Base-by-base conservation (phyloP, 2,888 invertebrate species). In the Ichneumoninae sp. region DNA sequence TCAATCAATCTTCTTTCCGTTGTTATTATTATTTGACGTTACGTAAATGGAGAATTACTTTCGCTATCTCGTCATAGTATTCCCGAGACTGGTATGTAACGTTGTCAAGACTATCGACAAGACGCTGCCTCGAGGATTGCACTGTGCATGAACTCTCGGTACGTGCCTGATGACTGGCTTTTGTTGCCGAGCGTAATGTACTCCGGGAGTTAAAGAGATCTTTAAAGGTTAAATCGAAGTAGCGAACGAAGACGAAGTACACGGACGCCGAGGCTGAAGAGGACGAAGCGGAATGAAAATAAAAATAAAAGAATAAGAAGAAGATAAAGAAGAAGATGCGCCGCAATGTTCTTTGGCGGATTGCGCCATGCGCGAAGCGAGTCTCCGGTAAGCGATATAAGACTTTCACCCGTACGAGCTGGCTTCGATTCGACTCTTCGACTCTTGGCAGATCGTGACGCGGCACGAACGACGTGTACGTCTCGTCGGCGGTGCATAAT, bases 151-250 rank as follows among this genome's bases (percentile, higher is more conserved):
- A 60, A 60, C 26, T 60, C 22, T 60, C 60, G 54, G 54, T 54
- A 22, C 19, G 3, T 22, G 54, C 19, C 54, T 22, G 54, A 54
- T 54, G 47, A 26, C n/a, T 44, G 65, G 54, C 70, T 69, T 74
- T 69, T 78, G 73, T 78, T 77, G 40, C 68, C 68, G 47, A 19
- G 40, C 71, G 76, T 68, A 69, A 77, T 40, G 40, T 73, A 69
- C 60, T 22, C 60, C 60, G 57, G 22, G n/a, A 52, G 40, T 52
- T 57, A 30, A n/a, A 71, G 76, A 77, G 84, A 84, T 81, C 77
- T 81, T 81, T 78, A 84, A 84, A 84, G 81, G 84, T 84, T 78
- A 78, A 81, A 78, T 81, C 78, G 22, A 78, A 54, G 69, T 74
- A 76, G 57, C 50, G 57, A 71, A 79, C 47, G 65, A 83, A 75